A percentile compares a stretch with the other conserved stretches of the same genome.
phyloP scores from a whole-genome alignment of 2,888 invertebrate genomes.

The Drosophila macrospina region DNA sequence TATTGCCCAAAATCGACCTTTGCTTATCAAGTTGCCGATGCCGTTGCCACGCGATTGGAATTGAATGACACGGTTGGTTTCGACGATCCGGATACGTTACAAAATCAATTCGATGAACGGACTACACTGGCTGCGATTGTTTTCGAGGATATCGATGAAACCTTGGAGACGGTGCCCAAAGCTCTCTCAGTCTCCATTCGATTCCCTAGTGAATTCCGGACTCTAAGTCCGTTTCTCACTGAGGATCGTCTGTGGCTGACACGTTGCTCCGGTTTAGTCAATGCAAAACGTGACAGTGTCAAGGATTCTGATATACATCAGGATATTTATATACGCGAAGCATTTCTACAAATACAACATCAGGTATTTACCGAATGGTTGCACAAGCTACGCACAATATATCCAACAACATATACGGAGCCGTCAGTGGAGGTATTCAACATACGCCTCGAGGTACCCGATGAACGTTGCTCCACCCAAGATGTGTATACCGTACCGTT shows the following conservation, averaged over 20 bases:
- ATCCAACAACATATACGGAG: constrained; percentile 11
- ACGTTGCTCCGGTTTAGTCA: constrained; percentile 71
- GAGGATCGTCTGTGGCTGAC: constrained; percentile 75
- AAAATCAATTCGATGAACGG: constrained; percentile 63
- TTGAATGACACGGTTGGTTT: constrained; percentile 48
- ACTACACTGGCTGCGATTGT: constrained; percentile 68
- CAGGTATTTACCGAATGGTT: constrained; percentile 72
- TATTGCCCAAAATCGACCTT: constrained; percentile 56
- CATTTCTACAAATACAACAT: constrained; percentile 80
- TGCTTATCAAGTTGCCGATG: constrained; percentile 28
- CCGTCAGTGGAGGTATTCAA: constrained; percentile 52
- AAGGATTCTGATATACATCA: constrained; percentile 31
- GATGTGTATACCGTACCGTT: constrained; percentile 50
- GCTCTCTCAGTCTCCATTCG: constrained; percentile 61
- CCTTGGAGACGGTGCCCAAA: constrained; percentile 25
- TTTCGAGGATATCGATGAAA: constrained; percentile 30
- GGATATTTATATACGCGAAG: constrained; percentile 80
- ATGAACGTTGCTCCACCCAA: constrained; percentile 46
- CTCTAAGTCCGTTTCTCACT: constrained; percentile 53
- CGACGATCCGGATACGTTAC: constrained; percentile 30
- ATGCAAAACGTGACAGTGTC: constrained; percentile 40
- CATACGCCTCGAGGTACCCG: constrained; percentile 42
- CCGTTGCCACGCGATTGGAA: constrained; percentile 48
- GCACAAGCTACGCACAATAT: constrained; percentile 6
- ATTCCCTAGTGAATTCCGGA: constrained; percentile 78